Conservation (phyloP, 2,113 vertebrate genomes). For the Lynx canadensis region DNA sequence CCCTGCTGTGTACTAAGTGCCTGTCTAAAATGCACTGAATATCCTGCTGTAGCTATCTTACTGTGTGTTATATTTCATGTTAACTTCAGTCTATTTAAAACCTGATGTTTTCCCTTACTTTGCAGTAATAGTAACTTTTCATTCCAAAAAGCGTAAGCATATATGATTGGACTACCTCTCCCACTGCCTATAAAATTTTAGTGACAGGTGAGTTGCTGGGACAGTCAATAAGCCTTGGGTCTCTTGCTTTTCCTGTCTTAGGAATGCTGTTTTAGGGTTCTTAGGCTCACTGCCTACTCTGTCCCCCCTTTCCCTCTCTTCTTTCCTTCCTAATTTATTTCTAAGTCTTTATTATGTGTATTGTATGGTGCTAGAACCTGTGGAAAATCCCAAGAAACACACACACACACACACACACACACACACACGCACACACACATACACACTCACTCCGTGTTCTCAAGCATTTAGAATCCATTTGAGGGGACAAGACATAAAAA, state of each 20-base stretch:
- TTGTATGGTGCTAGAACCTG: neutral
- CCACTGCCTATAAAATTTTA: neutral
- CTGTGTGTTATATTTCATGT: neutral
- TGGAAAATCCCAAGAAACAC: neutral
- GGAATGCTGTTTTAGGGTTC: neutral
- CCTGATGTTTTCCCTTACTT: neutral
- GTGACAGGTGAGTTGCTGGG: neutral
- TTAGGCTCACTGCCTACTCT: neutral
- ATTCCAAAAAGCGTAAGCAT: neutral
- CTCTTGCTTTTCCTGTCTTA: neutral
- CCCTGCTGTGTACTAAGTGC: neutral
- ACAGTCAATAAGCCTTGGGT: neutral
- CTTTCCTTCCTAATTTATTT: neutral
- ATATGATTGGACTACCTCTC: neutral
- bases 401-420: too few relatives aligned
- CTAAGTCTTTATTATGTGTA: neutral
- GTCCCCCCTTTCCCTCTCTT: neutral
- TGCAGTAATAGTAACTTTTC: neutral
- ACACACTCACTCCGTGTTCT: neutral
- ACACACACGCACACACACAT: fast-evolving
- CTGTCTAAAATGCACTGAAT: neutral
- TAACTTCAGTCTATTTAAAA: neutral
- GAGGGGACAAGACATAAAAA: neutral
- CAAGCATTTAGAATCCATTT: neutral
- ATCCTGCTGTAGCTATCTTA: neutral